phyloP scores from a whole-genome alignment of 2,113 vertebrate species.

The Gopherus evgoodei region DNA sequence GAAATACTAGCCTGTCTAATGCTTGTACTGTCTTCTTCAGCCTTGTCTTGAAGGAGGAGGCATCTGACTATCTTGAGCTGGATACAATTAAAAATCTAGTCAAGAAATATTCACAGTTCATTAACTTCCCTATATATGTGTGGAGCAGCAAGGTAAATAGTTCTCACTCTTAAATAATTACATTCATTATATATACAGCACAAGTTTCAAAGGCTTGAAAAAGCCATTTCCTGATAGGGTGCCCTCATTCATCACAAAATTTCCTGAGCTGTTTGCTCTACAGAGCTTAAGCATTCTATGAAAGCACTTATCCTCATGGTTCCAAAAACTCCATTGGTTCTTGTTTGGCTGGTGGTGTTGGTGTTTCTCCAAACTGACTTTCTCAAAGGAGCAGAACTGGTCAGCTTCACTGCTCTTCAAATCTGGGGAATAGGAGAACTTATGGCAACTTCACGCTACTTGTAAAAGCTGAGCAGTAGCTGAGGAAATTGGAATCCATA shows the following conservation, averaged over 20 bases:
- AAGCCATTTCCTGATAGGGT: background rate
- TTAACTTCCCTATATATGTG: slow-evolving; percentile 98
- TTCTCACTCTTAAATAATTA: rapidly evolving
- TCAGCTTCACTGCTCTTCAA: background rate
- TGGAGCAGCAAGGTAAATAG: slow-evolving; percentile 96
- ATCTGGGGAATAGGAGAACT: background rate
- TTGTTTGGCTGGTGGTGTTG: background rate
- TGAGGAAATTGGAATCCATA: background rate
- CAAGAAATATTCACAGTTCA: slow-evolving; percentile 98
- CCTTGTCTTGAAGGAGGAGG: slow-evolving; percentile 97
- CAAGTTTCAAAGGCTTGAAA: background rate
- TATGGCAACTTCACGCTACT: background rate
- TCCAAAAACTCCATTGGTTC: background rate
- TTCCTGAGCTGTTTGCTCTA: background rate
- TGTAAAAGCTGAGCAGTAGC: background rate
- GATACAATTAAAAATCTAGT: slow-evolving; percentile 99
- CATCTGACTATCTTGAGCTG: slow-evolving; percentile 96
- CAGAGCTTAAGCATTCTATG: background rate
- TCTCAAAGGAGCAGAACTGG: background rate
- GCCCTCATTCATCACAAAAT: background rate
- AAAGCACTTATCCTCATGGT: background rate
- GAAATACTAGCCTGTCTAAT: background rate
- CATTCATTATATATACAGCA: background rate
- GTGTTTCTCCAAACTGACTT: background rate
- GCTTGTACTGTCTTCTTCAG: slow-evolving; percentile 68